Conservation (phyloP, 2,113 vertebrate species). For the Festucalex cinctus region DNA sequence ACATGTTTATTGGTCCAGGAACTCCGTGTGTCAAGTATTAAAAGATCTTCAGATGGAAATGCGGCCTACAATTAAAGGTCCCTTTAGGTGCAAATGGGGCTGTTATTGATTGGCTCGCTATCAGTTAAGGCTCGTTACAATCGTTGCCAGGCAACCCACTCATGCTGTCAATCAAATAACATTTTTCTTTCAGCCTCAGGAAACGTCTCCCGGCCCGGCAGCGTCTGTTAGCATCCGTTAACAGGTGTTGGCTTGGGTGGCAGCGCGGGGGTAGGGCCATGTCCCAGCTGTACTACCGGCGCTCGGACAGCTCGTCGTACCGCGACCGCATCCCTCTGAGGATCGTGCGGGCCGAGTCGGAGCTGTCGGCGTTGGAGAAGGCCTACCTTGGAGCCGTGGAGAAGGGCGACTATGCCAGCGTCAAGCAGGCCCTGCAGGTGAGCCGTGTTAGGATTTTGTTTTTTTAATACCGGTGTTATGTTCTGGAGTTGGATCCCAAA, state of each 20-base stretch:
- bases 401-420: conserved; percentile 93
- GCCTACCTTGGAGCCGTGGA: conserved; percentile 92
- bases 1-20: too few species aligned
- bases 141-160: not conserved
- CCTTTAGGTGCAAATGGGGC: too few species aligned
- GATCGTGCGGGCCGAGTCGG: conserved; percentile 92
- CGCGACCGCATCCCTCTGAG: conserved; percentile 94
- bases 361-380: conserved; percentile 91
- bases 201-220: not conserved
- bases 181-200: not conserved
- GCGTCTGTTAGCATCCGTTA: conserved; percentile 8
- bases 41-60: too few species aligned
- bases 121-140: not conserved
- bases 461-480: too few species aligned
- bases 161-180: not conserved
- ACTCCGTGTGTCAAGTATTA: too few species aligned
- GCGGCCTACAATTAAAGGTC: too few species aligned
- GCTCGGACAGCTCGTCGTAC: conserved; percentile 85
- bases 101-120: too few species aligned
- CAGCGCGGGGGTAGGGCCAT: conserved; percentile 69
- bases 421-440: conserved; percentile 89
- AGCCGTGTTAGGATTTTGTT: conserved; percentile 6
- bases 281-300: conserved; percentile 96
- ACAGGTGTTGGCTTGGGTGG: conserved; percentile 25
- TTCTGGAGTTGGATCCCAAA: too few species aligned